Base-by-base conservation (phyloP, 1,140 invertebrate genomes). In the Macrocentrus cingulum region DNA sequence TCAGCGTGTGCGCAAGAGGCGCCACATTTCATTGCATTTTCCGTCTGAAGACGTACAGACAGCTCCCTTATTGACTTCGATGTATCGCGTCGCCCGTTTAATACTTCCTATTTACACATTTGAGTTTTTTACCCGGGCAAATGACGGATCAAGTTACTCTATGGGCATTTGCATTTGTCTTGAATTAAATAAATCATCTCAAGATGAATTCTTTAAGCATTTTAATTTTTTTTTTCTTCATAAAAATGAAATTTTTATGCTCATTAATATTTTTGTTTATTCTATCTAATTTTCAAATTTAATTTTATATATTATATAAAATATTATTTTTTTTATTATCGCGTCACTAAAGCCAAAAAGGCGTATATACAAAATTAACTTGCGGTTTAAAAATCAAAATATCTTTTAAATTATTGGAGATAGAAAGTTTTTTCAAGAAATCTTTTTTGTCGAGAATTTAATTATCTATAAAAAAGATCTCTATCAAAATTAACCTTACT, bases 21-120 rank as follows among this genome's bases (percentile, higher is more conserved):
- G 70, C 73, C 74, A 66, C 65, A 71, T 70, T 75, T 75, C 68
- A 71, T 75, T 65, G 58, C 66, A 69, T 76, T 75, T 76, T 71
- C 71, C 63, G 71, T 63, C 61, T 63, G 61, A 68, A 63, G 66
- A 74, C 65, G 56, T 66, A 57, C 60, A 67, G 69, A 76, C 74
- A 76, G 72, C 62, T 65, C 53, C 55, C 45, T 63, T 63, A 71
- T 73, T 75, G 71, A 70, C 66, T 62, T 68, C 72, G 67, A 71
- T 69, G 67, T 62, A 59, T 52, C n/a, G n/a, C 49, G 49, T 19
- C 53, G 37, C 20, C 23, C 23, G 16, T 22, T 46, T 51, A 18
- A 54, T 45, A 53, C 25, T 50, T 34, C 22, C 25, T 18, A 5
- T 41, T 15, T 50, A 34, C 25, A 51, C 29, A 18, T 19, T 29